Evolutionary conservation across 2,888 invertebrate genomes (phyloP).

Genomic region (Buathra laborator): DNA sequence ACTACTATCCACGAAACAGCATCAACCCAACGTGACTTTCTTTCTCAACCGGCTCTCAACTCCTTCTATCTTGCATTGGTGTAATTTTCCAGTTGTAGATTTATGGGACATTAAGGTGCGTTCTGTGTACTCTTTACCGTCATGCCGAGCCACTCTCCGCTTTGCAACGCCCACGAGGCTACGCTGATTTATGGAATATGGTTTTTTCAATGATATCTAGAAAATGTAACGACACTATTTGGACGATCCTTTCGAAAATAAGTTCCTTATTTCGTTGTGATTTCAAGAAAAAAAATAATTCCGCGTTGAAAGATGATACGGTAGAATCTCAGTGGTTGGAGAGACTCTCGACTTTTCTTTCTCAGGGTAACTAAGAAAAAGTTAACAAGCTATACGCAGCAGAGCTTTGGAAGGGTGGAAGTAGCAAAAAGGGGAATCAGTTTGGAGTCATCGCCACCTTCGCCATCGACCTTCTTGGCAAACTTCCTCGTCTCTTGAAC

Average conservation of each 20-base stretch:
- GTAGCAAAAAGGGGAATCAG: conserved; percentile 29
- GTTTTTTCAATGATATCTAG: conserved; percentile 70
- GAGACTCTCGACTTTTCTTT: neutral
- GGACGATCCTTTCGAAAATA: neutral
- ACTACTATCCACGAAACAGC: conserved; percentile 67
- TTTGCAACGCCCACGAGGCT: conserved; percentile 68
- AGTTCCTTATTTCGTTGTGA: neutral
- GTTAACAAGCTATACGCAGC: neutral
- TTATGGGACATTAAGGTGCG: conserved; percentile 84
- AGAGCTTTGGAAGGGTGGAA: conserved; percentile 35
- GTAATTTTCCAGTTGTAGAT: conserved; percentile 84
- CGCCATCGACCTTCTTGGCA: conserved; percentile 54
- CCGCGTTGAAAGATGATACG: neutral
- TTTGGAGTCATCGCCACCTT: conserved; percentile 37
- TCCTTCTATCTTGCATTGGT: conserved; percentile 80
- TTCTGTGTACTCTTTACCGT: conserved; percentile 65
- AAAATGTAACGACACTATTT: neutral
- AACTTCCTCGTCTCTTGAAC: conserved; percentile 62
- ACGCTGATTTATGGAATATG: conserved; percentile 78
- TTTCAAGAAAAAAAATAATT: neutral
- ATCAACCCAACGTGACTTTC: conserved; percentile 79
- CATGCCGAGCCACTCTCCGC: conserved; percentile 64
- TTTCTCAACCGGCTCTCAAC: conserved; percentile 65
- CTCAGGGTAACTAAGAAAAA: neutral
- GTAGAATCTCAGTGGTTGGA: neutral